Evolutionary conservation across 2,113 vertebrate genomes (phyloP).

Genomic region (Chamaetylas fuelleborni): DNA sequence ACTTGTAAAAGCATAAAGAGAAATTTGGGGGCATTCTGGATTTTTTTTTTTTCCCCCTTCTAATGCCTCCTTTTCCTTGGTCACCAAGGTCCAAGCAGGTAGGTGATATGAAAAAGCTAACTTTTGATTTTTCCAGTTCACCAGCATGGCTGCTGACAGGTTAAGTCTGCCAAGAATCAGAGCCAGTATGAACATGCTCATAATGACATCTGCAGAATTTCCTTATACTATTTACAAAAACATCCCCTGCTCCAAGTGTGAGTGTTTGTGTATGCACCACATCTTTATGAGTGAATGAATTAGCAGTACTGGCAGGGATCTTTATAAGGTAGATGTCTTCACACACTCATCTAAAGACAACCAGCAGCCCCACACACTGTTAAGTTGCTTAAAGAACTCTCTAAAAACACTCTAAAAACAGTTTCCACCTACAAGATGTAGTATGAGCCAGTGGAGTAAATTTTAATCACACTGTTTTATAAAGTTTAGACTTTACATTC

Average conservation of each 20-base stretch:
- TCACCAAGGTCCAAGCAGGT: background rate
- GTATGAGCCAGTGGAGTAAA: background rate
- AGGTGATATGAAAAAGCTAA: background rate
- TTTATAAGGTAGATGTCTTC: background rate
- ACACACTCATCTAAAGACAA: background rate
- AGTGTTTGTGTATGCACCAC: background rate
- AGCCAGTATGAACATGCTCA: background rate
- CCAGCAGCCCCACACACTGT: background rate
- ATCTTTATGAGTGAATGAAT: background rate
- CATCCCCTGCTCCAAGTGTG: background rate
- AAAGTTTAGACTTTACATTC: background rate
- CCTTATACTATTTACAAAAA: background rate
- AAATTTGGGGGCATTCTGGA: background rate
- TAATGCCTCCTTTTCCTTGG: background rate
- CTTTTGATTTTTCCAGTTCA: background rate
- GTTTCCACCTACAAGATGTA: background rate
- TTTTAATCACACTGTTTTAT: background rate
- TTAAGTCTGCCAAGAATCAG: constrained; percentile 1
- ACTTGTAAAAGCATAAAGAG: background rate
- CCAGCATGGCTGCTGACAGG: background rate
- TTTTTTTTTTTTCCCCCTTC: background rate
- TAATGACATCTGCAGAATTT: constrained; percentile 52
- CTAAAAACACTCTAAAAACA: background rate
- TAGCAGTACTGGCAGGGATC: background rate
- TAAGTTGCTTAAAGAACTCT: background rate